phyloP scores from a whole-genome alignment of 2,797 vertebrate species.

The Esox lucius region DNA sequence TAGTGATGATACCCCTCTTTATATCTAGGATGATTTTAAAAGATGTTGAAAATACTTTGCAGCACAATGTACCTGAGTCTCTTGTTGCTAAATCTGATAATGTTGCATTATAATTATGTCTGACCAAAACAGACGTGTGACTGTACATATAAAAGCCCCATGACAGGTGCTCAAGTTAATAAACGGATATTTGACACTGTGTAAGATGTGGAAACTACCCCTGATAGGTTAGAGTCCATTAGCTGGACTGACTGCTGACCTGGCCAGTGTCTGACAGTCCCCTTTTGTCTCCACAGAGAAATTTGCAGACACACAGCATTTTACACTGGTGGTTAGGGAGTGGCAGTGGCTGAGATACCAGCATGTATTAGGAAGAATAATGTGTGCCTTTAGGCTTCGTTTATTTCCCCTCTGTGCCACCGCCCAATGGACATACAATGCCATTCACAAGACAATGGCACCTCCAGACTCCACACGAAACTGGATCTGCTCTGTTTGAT shows the following conservation, averaged over 20 bases:
- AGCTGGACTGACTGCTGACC: no score
- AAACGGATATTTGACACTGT: not conserved
- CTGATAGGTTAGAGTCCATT: not conserved
- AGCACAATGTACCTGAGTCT: not conserved
- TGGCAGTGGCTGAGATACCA: slow-evolving; percentile 28
- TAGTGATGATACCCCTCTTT: not conserved
- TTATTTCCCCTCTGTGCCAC: slow-evolving; percentile 26
- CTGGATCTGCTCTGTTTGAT: slow-evolving; percentile 25
- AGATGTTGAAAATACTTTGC: not conserved
- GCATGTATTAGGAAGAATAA: slow-evolving; percentile 43
- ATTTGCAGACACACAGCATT: slow-evolving; percentile 33
- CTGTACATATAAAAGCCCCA: not conserved
- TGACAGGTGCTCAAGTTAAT: not conserved
- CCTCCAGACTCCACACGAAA: not conserved
- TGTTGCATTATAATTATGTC: not conserved
- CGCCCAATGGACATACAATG: slow-evolving; percentile 31
- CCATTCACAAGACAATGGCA: not conserved
- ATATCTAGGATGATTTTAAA: not conserved
- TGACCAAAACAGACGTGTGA: not conserved
- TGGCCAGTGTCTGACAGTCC: not conserved
- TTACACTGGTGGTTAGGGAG: slow-evolving; percentile 36
- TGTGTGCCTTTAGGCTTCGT: slow-evolving; percentile 48
- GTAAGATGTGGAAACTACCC: not conserved
- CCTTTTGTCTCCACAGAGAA: not conserved
- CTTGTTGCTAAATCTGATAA: slow-evolving; percentile 5